These are phyloP conservation scores for Corvus moneduloides DNA, from an alignment of 2,113 vertebrate species.

Conservation along the genomic window DNA sequence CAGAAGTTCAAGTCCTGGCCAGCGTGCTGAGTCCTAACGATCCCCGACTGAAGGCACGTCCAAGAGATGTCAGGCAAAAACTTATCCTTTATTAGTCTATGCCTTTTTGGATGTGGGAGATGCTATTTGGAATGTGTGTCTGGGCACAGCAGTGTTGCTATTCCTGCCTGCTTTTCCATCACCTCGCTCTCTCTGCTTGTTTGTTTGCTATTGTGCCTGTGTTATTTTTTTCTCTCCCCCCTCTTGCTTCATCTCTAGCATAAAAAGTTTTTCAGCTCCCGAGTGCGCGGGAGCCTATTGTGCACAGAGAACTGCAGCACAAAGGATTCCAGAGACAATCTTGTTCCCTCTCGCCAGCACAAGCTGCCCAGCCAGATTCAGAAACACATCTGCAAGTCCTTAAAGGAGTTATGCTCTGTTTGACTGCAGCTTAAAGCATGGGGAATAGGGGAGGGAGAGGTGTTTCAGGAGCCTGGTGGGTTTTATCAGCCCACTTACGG, in stretches of 20 bases:
- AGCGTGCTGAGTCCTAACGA: rapidly evolving
- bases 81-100: not conserved
- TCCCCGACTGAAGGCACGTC: rapidly evolving
- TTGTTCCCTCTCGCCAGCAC: not conserved
- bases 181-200: not conserved
- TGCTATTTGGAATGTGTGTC: not conserved
- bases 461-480: not conserved
- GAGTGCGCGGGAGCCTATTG: not conserved
- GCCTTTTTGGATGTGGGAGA: not conserved
- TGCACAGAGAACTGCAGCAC: not conserved
- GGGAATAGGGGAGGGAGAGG: not conserved
- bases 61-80: not conserved
- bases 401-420: conserved; percentile 31
- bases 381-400: conserved; percentile 29
- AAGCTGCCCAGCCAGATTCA: not conserved
- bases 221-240: not conserved
- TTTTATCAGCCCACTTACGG: not conserved
- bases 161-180: not conserved
- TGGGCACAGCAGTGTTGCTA: not conserved
- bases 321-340: conserved; percentile 44
- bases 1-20: not conserved
- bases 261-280: not conserved
- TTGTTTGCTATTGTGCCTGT: conserved; percentile 14
- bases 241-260: not conserved
- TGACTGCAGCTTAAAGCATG: not conserved